A percentile compares a stretch with the other conserved stretches of the same genome.
Evolutionary conservation across 1,140 invertebrate genomes (phyloP).

Genomic region (Zaprionus gabonicus): DNA sequence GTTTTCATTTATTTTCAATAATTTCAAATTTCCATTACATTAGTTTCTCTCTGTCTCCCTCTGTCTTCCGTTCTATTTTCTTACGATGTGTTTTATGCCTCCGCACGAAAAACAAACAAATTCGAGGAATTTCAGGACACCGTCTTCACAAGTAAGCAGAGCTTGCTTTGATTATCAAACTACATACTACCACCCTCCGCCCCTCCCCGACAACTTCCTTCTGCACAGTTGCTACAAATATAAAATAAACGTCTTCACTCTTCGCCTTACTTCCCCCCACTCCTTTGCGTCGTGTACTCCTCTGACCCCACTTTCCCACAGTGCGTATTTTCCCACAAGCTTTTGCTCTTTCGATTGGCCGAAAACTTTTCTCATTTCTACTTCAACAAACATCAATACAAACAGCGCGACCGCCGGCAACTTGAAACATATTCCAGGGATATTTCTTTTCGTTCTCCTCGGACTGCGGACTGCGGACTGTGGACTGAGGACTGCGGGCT

Average conservation of each 20-base stretch:
- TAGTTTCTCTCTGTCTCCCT: slow-evolving; percentile 63
- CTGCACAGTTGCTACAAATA: slow-evolving; percentile 57
- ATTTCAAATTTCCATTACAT: slow-evolving; percentile 82
- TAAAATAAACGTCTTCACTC: slow-evolving; percentile 67
- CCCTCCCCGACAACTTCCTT: background rate
- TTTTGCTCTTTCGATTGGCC: slow-evolving; percentile 32
- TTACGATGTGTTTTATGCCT: slow-evolving; percentile 74
- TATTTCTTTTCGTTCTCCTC: slow-evolving; percentile 25
- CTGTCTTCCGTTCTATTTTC: slow-evolving; percentile 4
- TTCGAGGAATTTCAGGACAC: slow-evolving; percentile 52
- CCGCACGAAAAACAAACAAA: slow-evolving; percentile 80
- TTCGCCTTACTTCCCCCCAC: slow-evolving; percentile 1
- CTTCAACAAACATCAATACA: slow-evolving; percentile 73
- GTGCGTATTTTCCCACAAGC: slow-evolving; percentile 6
- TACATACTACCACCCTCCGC: slow-evolving; percentile 52
- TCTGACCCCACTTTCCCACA: background rate
- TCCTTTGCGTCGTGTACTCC: background rate
- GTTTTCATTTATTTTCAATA: slow-evolving; percentile 83
- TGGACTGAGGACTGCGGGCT: slow-evolving; percentile 20
- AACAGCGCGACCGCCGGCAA: slow-evolving; percentile 44
- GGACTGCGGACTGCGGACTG: slow-evolving; percentile 11
- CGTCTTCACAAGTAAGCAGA: slow-evolving; percentile 7
- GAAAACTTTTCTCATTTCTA: slow-evolving; percentile 82
- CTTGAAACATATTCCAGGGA: slow-evolving; percentile 52
- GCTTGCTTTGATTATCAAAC: slow-evolving; percentile 77